Conservation (phyloP, 2,888 invertebrate species). For the Cheilosia soror region DNA sequence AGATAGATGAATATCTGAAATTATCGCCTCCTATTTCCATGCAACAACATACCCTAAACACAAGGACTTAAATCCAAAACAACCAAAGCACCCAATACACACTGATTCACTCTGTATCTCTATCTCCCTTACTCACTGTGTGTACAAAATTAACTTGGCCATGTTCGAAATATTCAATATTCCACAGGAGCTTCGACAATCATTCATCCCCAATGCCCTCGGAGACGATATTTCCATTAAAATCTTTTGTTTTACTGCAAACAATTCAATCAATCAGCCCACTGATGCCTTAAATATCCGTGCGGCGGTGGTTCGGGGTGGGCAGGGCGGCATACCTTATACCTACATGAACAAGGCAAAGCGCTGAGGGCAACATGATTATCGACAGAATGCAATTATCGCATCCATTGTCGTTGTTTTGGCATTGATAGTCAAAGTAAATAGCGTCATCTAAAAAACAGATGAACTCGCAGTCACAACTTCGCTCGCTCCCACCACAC, state of each 20-base stretch:
- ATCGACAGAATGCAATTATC: slow-evolving; percentile 75
- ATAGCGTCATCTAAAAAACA: slow-evolving; percentile 72
- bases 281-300: slow-evolving; percentile 74
- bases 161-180: slow-evolving; percentile 65
- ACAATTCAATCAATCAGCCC: slow-evolving; percentile 76
- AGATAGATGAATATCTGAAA: slow-evolving; percentile 53
- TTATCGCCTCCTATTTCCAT: slow-evolving; percentile 33
- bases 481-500: slow-evolving; percentile 24
- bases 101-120: background rate
- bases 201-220: slow-evolving; percentile 48
- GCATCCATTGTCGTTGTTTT: slow-evolving; percentile 73
- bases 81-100: background rate
- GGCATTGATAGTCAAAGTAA: slow-evolving; percentile 75
- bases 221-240: slow-evolving; percentile 75
- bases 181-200: slow-evolving; percentile 34
- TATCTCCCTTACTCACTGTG: background rate
- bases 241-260: slow-evolving; percentile 75
- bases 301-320: background rate
- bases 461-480: slow-evolving; percentile 56
- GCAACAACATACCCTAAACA: slow-evolving; percentile 1
- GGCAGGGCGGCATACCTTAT: background rate
- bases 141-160: slow-evolving; percentile 19
- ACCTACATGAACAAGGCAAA: background rate
- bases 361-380: slow-evolving; percentile 65
- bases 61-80: slow-evolving; percentile 25